phyloP scores from a whole-genome alignment of 2,888 invertebrate genomes.

The Lasioglossum villosulum region DNA sequence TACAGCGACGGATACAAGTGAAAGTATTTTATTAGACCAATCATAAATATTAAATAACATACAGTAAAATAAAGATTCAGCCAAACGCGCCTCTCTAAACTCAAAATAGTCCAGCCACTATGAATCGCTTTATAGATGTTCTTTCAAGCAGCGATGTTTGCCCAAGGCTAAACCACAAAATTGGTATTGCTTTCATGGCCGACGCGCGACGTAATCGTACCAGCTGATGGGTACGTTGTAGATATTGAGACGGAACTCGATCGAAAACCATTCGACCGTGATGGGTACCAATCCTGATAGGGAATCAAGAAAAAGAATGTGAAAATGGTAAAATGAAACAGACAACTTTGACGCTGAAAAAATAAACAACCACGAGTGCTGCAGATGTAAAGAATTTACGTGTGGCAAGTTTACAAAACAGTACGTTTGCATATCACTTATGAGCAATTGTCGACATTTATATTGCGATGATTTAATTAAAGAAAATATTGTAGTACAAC shows the following conservation, averaged over 20 bases:
- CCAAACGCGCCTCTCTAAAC: not conserved
- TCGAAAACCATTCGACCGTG: constrained; percentile 73
- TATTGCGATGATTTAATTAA: not conserved
- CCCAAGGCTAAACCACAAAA: constrained; percentile 55
- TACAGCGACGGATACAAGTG: not conserved
- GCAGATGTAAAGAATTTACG: not conserved
- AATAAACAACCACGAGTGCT: not conserved
- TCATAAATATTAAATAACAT: not conserved
- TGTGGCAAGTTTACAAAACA: not conserved
- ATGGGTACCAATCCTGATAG: constrained; percentile 50
- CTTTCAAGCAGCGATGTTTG: constrained; percentile 5
- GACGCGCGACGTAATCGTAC: constrained; percentile 75
- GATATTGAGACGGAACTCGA: constrained; percentile 66
- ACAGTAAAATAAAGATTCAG: not conserved
- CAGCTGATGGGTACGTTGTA: constrained; percentile 50
- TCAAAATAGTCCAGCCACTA: constrained; percentile 1
- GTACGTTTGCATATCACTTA: not conserved
- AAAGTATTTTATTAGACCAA: constrained; percentile 30
- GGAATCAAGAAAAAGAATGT: constrained; percentile 3
- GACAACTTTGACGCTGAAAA: constrained; percentile 24
- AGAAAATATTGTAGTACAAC: not conserved
- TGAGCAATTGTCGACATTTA: not conserved
- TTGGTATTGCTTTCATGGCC: constrained; percentile 55
- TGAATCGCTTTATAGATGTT: constrained; percentile 26
- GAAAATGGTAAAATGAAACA: constrained; percentile 11